Evolutionary conservation across 2,797 vertebrate species (phyloP).

Genomic region (Neomorphus geoffroyi): DNA sequence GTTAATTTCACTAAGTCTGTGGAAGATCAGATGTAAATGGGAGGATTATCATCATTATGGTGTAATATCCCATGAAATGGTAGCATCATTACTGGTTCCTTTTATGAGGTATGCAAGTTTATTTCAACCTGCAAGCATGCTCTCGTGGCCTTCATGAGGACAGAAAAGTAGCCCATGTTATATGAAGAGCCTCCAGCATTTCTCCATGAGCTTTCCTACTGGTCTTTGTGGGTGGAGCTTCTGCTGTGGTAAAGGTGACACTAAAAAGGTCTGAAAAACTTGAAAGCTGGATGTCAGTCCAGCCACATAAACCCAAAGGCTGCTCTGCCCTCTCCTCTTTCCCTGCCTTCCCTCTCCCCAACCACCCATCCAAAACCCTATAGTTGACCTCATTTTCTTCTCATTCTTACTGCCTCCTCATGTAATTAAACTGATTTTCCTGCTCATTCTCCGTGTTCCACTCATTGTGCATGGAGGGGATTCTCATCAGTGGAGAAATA

Average conservation of each 20-base stretch:
- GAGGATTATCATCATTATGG: constrained; percentile 97
- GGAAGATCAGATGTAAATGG: constrained; percentile 96
- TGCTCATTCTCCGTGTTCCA: constrained; percentile 74
- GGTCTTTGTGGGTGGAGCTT: constrained; percentile 34
- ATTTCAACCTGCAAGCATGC: constrained; percentile 79
- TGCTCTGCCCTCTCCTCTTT: not conserved
- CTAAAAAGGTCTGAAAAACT: constrained; percentile 41
- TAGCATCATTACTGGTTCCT: constrained; percentile 91
- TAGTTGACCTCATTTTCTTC: constrained; percentile 74
- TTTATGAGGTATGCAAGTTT: constrained; percentile 89
- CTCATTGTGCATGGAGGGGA: constrained; percentile 59
- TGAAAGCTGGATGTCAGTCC: not conserved
- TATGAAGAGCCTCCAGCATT: constrained; percentile 45
- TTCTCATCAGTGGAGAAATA: constrained; percentile 73
- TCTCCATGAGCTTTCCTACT: constrained; percentile 27
- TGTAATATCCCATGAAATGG: constrained; percentile 99
- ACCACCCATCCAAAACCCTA: constrained; percentile 32
- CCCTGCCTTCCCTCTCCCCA: not conserved
- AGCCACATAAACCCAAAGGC: not conserved
- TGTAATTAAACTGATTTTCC: constrained; percentile 80
- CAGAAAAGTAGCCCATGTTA: constrained; percentile 45
- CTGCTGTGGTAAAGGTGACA: constrained; percentile 32
- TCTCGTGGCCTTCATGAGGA: constrained; percentile 73
- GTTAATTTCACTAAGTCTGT: constrained; percentile 90
- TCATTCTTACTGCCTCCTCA: constrained; percentile 74